These are phyloP conservation scores for Eurytemora carolleeae DNA, from an alignment of 1,140 invertebrate genomes.

Conservation along the genomic window DNA sequence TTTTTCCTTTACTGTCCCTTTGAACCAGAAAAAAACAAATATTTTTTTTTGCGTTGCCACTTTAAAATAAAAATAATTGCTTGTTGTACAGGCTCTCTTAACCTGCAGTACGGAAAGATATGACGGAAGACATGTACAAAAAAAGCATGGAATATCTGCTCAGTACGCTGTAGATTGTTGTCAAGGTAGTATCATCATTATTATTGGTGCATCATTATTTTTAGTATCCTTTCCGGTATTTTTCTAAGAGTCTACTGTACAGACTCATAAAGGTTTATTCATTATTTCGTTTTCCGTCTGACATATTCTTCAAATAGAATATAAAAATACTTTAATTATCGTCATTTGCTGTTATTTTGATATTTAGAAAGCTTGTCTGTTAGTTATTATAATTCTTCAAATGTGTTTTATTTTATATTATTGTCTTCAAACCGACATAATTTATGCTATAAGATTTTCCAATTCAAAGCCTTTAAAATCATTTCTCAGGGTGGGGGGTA, in stretches of 20 bases:
- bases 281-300: not conserved
- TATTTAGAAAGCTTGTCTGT: not conserved
- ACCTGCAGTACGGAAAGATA: no score
- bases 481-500: not conserved
- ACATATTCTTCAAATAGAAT: not conserved
- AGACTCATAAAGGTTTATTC: not conserved
- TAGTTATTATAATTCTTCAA: not conserved
- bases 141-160: not conserved
- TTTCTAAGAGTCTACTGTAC: not conserved
- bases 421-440: not conserved
- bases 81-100: no score
- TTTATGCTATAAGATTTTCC: not conserved
- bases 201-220: no score
- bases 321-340: not conserved
- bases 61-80: no score
- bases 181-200: not conserved
- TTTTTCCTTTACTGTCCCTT: no score
- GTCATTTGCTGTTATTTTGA: not conserved
- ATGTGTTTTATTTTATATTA: no score
- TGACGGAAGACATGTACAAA: slow-evolving; percentile 1
- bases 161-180: slow-evolving; percentile 11
- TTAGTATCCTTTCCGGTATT: no score
- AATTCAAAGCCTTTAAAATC: not conserved
- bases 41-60: no score
- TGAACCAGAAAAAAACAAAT: no score